Base-by-base conservation (phyloP, 2,797 vertebrate genomes). In the Mus spretus region DNA sequence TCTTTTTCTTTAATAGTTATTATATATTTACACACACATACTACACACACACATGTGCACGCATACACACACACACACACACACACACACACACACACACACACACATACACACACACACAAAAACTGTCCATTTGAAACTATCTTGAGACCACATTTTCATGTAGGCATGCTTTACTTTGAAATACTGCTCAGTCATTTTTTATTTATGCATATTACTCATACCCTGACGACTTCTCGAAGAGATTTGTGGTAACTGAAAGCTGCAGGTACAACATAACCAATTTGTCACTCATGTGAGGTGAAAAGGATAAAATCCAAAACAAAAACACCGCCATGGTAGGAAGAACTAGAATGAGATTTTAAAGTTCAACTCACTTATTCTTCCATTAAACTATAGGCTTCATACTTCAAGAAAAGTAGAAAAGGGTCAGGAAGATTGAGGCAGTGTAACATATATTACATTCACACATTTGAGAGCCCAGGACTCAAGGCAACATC, bases 181-280 rank as follows among this genome's bases (percentile, higher is more conserved):
- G 85, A 95, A 96, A 93, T 86, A 87, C 44, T 72, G n/a, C 59
- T 95, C 86, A 44, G 15, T 98, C 89, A 47, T 96, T 85, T 95
- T 88, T 97, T 95, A 90, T 96, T 94, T 95, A 91, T 74, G 28
- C 59, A 13, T 95, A 77, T 95, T 95, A 86, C 91, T 94, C 89
- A 97, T 61, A 80, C 75, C 19, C 61, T 92, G 82, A 92, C 61
- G 80, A 75, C 15, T 79, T 96, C 82, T 92, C 61, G 89, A 78
- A 93, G 37, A 91, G 82, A 95, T 80, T 90, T 95, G 26, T 57
- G 37, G n/a, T 92, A 96, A 94, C 67, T 82, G 74, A 96, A 94
- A 96, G 37, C 63, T 91, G n/a, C 12, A 65, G 50, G 59, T 78
- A 89, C 17, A 50, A 65, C 37, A 44, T 65, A 94, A 84, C 24